Conservation (phyloP, 2,113 vertebrate genomes). For the Tychaedon coryphoeus region DNA sequence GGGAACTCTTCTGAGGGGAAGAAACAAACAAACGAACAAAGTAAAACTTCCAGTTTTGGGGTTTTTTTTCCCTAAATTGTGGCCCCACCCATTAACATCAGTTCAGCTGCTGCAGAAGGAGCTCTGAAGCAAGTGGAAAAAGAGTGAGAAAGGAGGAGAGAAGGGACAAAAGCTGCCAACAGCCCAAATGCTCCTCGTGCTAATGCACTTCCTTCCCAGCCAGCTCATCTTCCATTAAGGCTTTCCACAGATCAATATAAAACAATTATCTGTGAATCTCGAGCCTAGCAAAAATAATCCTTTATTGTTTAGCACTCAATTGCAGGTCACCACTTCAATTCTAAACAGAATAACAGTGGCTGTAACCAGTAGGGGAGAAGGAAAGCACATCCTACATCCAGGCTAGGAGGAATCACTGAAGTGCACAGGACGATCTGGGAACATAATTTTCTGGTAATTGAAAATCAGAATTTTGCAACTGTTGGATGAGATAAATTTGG, state of each 20-base stretch:
- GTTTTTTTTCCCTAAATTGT: conserved; percentile 28
- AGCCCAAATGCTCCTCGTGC: conserved; percentile 78
- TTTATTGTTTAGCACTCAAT: background rate
- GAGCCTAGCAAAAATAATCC: background rate
- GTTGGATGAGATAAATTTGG: background rate
- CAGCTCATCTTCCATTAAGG: conserved; percentile 66
- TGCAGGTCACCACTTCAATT: background rate
- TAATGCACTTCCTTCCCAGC: conserved; percentile 78
- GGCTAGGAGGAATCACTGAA: background rate
- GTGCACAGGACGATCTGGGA: background rate
- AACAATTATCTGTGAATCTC: background rate
- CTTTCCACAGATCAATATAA: background rate
- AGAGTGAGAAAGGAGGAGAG: conserved; percentile 20
- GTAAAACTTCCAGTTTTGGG: conserved; percentile 10
- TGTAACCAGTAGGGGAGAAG: background rate
- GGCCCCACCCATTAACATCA: conserved; percentile 73
- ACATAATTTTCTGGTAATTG: background rate
- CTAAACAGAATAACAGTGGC: background rate
- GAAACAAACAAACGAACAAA: background rate
- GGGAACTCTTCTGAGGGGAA: conserved; percentile 36
- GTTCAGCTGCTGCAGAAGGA: conserved; percentile 63
- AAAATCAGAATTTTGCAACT: background rate
- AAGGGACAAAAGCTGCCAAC: conserved; percentile 74
- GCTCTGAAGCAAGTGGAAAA: background rate
- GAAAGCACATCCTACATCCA: background rate